Conservation (phyloP, 2,888 invertebrate species). For the Osmoderma eremita region DNA sequence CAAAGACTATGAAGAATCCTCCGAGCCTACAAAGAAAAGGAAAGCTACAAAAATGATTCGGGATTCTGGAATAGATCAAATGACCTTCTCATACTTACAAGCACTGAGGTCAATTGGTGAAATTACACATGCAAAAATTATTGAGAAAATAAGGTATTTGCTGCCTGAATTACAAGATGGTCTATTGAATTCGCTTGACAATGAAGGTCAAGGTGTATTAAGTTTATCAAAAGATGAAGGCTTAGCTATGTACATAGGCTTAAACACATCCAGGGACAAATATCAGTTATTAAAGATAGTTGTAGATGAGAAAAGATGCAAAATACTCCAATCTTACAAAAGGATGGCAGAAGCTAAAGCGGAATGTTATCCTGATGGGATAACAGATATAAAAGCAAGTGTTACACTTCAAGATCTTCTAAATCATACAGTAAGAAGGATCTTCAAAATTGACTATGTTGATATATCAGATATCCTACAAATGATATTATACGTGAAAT, state of each 20-base stretch:
- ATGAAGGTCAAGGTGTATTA: too few species aligned
- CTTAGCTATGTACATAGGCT: slow-evolving; percentile 8
- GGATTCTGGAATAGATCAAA: slow-evolving; percentile 12
- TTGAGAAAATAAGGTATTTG: too few species aligned
- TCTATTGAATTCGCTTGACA: too few species aligned
- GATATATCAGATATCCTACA: too few species aligned
- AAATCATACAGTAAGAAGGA: background rate
- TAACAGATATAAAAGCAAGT: too few species aligned
- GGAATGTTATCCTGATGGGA: background rate
- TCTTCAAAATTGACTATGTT: background rate
- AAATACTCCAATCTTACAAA: background rate
- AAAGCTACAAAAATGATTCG: slow-evolving; percentile 14
- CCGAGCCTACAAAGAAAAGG: background rate
- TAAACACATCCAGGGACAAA: background rate
- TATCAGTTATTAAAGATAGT: background rate
- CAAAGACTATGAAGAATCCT: slow-evolving; percentile 12
- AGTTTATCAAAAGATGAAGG: slow-evolving; percentile 1
- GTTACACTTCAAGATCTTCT: background rate
- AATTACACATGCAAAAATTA: too few species aligned
- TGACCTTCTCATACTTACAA: background rate
- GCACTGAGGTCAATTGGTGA: background rate
- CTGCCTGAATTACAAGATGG: too few species aligned
- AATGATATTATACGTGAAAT: too few species aligned
- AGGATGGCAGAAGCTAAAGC: background rate
- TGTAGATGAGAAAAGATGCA: background rate